phyloP scores from a whole-genome alignment of 2,888 invertebrate genomes.

The Mythimna lalbum region DNA sequence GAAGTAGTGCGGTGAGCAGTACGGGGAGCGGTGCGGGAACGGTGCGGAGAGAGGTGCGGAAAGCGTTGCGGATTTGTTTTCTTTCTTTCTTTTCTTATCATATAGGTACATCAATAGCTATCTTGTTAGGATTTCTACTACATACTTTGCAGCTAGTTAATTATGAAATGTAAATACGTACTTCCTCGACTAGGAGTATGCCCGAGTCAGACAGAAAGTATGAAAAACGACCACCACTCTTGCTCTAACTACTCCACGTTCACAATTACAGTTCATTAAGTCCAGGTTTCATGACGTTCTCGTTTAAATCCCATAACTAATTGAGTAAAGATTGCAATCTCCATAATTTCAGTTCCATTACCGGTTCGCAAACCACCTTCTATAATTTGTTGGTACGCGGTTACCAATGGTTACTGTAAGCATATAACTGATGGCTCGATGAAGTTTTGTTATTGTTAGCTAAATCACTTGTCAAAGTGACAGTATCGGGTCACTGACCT shows the following conservation, averaged over 20 bases:
- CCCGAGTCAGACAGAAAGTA: background rate
- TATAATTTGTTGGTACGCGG: conserved; percentile 26
- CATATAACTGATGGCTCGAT: background rate
- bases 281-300: background rate
- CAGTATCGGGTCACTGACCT: background rate
- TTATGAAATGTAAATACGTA: too few relatives aligned
- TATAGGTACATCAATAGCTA: too few relatives aligned
- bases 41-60: too few relatives aligned
- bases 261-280: background rate
- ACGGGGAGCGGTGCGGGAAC: too few relatives aligned
- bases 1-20: too few relatives aligned
- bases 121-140: too few relatives aligned
- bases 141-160: too few relatives aligned
- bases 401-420: conserved; percentile 30
- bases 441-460: conserved; percentile 19
- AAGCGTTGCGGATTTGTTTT: too few relatives aligned
- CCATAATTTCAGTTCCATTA: conserved; percentile 2
- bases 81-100: too few relatives aligned
- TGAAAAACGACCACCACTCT: background rate
- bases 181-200: too few relatives aligned
- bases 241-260: background rate
- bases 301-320: background rate
- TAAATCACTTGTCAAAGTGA: conserved; percentile 23
- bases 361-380: conserved; percentile 2
- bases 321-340: conserved; percentile 8